phyloP scores from a whole-genome alignment of 2,113 vertebrate species.

The Megalops atlanticus region DNA sequence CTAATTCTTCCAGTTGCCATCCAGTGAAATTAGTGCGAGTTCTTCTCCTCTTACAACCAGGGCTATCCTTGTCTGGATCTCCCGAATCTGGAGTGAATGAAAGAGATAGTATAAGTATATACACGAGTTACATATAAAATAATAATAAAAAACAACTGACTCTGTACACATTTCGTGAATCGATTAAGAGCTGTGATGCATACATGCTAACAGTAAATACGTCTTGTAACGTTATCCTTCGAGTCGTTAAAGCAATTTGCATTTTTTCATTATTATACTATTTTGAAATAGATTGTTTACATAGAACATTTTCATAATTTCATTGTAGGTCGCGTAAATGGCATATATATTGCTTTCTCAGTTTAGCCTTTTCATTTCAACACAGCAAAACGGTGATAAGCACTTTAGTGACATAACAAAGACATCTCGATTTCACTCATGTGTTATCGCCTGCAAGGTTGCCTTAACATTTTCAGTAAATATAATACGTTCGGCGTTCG shows the following conservation, averaged over 20 bases:
- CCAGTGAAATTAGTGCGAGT: constrained; percentile 98
- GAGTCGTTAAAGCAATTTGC: not conserved
- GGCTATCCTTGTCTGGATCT: constrained; percentile 95
- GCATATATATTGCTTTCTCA: not conserved
- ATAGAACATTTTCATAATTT: not conserved
- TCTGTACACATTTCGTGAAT: not conserved
- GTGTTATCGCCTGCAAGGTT: constrained; percentile 1
- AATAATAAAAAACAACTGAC: not conserved
- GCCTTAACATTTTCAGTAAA: not conserved
- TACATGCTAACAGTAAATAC: not conserved
- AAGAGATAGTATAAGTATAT: constrained; percentile 1
- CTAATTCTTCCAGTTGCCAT: constrained; percentile 97
- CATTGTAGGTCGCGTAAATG: not conserved
- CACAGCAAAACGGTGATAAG: not conserved
- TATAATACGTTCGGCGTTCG: not conserved
- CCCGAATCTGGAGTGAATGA: constrained; percentile 76
- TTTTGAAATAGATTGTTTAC: not conserved
- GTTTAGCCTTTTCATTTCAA: not conserved
- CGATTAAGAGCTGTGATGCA: not conserved
- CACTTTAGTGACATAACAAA: not conserved
- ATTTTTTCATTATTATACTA: not conserved
- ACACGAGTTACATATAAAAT: not conserved
- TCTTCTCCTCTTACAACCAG: constrained; percentile 92
- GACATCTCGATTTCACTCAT: not conserved
- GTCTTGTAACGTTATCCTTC: not conserved